These are phyloP conservation scores for Adelosebastes latens DNA, from an alignment of 2,797 vertebrate genomes.

Conservation along the genomic window DNA sequence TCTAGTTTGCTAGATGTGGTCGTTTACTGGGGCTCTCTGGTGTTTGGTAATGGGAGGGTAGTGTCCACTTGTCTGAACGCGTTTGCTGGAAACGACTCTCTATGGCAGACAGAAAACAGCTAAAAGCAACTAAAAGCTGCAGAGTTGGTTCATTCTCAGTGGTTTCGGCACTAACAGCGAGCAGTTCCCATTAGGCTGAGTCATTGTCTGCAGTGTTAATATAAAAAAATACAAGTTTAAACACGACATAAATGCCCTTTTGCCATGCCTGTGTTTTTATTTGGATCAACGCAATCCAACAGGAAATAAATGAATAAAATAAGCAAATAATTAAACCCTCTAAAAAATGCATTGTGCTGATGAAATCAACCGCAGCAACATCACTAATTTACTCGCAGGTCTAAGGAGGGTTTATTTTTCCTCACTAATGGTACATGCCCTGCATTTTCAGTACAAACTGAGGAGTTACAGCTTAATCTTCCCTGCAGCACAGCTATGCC, in stretches of 20 bases:
- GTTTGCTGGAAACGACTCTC: background rate
- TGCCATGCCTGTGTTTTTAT: background rate
- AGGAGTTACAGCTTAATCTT: constrained; percentile 64
- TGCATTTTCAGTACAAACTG: constrained; percentile 48
- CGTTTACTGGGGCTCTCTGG: background rate
- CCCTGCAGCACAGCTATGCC: constrained; percentile 67
- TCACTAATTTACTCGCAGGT: constrained; percentile 37
- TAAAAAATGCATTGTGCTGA: background rate
- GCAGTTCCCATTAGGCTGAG: background rate
- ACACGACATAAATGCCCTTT: background rate
- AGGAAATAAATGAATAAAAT: background rate
- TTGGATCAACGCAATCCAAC: background rate
- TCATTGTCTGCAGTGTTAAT: background rate
- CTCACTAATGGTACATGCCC: constrained; percentile 43
- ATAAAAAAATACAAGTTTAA: background rate
- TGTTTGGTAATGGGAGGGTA: background rate
- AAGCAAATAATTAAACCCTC: background rate
- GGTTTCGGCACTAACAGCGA: accelerated
- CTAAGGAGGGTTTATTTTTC: constrained; percentile 28
- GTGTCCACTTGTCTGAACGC: background rate
- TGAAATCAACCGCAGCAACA: constrained; percentile 28
- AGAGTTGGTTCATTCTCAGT: background rate
- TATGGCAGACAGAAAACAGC: background rate
- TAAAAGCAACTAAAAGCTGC: background rate
- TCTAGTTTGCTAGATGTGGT: background rate